Evolutionary conservation across 2,797 vertebrate species (phyloP).

Genomic region (Phoebastria nigripes): DNA sequence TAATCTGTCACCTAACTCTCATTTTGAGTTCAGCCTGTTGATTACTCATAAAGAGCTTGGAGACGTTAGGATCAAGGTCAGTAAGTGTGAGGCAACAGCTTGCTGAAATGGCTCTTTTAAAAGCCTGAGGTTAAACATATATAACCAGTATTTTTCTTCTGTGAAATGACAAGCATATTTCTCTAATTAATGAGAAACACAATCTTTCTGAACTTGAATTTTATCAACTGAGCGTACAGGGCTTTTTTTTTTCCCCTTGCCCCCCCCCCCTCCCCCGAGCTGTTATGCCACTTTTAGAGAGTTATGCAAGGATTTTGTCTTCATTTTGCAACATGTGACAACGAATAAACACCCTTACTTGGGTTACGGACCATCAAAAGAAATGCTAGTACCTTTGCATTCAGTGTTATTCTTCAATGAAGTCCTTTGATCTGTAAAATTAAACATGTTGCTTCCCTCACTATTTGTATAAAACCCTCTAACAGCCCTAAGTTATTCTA

Average conservation of each 20-base stretch:
- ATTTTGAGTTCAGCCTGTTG: not conserved
- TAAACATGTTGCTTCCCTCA: not conserved
- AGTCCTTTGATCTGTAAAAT: not conserved
- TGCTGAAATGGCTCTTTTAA: not conserved
- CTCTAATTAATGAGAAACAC: not conserved
- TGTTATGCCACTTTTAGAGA: not conserved
- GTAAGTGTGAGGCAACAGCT: not conserved
- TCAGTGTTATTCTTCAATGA: not conserved
- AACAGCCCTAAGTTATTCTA: not conserved
- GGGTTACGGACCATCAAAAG: not conserved
- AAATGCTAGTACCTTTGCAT: not conserved
- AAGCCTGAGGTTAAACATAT: not conserved
- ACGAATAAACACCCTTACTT: not conserved
- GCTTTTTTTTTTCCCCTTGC: not conserved
- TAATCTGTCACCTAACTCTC: not conserved
- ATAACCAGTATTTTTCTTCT: not conserved
- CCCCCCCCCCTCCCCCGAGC: fast-evolving
- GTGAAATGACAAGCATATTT: not conserved
- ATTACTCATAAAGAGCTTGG: not conserved
- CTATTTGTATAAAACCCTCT: not conserved
- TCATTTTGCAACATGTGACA: not conserved
- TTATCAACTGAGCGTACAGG: not conserved
- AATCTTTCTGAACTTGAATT: not conserved
- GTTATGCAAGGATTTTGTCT: not conserved
- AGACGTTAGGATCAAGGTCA: not conserved